A percentile compares a stretch with the other conserved stretches of the same genome.
Evolutionary conservation across 2,113 vertebrate genomes (phyloP).

Genomic region (Pantherophis guttatus): DNA sequence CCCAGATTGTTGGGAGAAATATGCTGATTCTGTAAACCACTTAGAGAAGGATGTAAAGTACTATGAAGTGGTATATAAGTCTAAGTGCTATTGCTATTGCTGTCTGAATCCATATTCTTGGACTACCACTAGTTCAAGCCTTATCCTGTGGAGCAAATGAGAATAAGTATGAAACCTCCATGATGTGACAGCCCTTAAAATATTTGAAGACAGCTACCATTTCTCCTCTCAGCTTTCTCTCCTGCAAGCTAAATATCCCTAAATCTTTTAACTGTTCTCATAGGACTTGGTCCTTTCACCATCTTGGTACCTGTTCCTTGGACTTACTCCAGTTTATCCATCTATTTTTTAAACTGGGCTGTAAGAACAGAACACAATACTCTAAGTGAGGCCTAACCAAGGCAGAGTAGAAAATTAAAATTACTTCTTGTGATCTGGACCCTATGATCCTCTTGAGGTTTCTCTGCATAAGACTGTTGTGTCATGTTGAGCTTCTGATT

Average conservation of each 20-base stretch:
- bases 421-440: background rate
- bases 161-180: background rate
- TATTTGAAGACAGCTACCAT: background rate
- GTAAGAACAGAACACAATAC: background rate
- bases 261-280: background rate
- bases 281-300: background rate
- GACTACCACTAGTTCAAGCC: background rate
- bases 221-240: background rate
- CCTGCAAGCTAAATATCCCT: background rate
- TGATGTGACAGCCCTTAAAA: background rate
- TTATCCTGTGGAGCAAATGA: background rate
- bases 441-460: background rate
- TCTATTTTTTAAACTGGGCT: background rate
- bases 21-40: no score
- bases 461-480: background rate
- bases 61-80: no score
- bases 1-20: no score
- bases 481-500: background rate
- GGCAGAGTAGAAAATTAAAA: background rate
- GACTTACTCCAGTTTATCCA: background rate
- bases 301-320: background rate
- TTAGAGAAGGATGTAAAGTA: no score
- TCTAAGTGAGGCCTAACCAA: background rate
- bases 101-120: background rate
- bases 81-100: background rate